Base-by-base conservation (phyloP, 2,113 vertebrate species). In the Neogale vison region DNA sequence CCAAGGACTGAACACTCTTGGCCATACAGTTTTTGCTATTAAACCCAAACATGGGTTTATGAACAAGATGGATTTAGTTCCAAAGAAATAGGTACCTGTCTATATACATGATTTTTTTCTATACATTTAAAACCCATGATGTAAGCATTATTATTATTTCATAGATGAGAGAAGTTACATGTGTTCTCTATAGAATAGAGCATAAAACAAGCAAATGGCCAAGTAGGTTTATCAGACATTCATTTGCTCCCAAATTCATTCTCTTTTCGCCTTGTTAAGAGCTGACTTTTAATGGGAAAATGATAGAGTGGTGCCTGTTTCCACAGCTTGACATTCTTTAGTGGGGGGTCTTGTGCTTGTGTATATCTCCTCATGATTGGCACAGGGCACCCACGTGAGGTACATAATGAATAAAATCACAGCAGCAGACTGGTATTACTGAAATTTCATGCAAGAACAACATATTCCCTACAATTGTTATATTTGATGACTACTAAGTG, bases 401-500 rank as follows among this genome's bases (percentile, higher is more conserved):
- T 23, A 36, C n/a, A 10, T 79, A 71, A 89, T 92, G 13, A 89
- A 29, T 10, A 72, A 79, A 59, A 91, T 92, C 61, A 87, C 45
- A 79, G 45, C 29, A 86, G 59, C 72, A 55, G 17, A 77, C 34
- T 36, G 45, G 7, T 18, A 2, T 36, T 90, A 65, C 21, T 81
- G 42, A 94, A 96, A 88, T 85, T 85, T 88, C 45, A 34, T 34
- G 7, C 21, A 5, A 50, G 63, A 83, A 93, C 80, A 95, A 76
- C 69, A 65, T 14, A 59, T 74, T 94, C 81, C 80, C 63, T 74
- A 11, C 39, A 84, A 57, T 82, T 95, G 36, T 79, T 89, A 34
- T 23, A 72, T 86, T 93, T 83, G 67, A 67, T 85, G 57, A 93
- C 67, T 85, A 23, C 45, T 95, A 96, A 82, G 79, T 57, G 72